A percentile compares a stretch with the other conserved stretches of the same genome.
Conservation (phyloP, 2,888 invertebrate species). For the Caenorhabditis plicata region DNA sequence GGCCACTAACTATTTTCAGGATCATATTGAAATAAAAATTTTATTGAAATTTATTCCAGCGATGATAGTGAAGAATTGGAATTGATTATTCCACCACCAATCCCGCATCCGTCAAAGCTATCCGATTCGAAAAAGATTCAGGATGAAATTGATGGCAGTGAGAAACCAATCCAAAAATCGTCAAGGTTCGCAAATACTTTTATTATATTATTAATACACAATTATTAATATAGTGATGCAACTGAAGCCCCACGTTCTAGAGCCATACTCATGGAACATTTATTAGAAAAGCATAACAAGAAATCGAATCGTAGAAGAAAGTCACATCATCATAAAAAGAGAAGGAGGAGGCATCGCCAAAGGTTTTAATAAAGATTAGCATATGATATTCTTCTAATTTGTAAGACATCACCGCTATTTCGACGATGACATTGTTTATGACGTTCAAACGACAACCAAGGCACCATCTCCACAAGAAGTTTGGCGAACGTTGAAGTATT, state of each 20-base stretch:
- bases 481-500: constrained; percentile 22
- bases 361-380: no score
- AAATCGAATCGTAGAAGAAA: background rate
- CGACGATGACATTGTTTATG: constrained; percentile 11
- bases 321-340: no score
- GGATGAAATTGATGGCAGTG: constrained; percentile 5
- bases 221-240: no score
- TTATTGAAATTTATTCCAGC: no score
- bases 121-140: constrained; percentile 12
- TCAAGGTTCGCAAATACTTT: no score
- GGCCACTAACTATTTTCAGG: no score
- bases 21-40: no score
- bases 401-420: no score
- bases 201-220: no score
- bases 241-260: no score
- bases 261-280: background rate
- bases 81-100: constrained; percentile 13
- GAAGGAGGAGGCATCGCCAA: constrained; percentile 14
- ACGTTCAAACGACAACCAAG: constrained; percentile 9
- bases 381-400: no score
- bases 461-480: constrained; percentile 21
- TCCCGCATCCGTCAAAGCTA: background rate
- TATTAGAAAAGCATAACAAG: background rate
- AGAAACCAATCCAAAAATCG: constrained; percentile 19
- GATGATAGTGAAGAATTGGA: constrained; percentile 7